These are phyloP conservation scores for Gortyna flavago DNA, from an alignment of 2,888 invertebrate genomes.

Conservation along the genomic window DNA sequence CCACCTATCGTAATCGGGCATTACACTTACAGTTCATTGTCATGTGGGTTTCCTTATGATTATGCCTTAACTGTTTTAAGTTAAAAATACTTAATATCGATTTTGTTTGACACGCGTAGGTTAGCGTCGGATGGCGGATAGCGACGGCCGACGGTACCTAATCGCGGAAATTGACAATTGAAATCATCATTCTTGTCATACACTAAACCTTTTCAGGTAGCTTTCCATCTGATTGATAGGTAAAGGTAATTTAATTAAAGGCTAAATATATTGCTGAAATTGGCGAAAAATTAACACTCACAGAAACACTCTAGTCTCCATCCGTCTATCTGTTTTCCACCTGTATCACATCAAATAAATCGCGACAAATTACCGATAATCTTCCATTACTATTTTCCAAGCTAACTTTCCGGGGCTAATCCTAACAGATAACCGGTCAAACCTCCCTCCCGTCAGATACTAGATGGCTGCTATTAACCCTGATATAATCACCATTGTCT, in stretches of 20 bases:
- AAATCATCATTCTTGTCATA: not conserved
- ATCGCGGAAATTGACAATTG: no score
- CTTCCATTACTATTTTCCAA: constrained; percentile 66
- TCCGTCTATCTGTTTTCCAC: not conserved
- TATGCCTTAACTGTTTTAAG: constrained; percentile 37
- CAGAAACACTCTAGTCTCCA: not conserved
- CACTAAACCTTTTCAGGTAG: not conserved
- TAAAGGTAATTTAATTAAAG: not conserved
- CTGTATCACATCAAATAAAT: constrained; percentile 15
- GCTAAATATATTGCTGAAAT: not conserved
- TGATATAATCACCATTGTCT: constrained; percentile 88
- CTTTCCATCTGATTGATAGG: not conserved
- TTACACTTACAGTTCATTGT: constrained; percentile 46
- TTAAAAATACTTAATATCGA: constrained; percentile 16
- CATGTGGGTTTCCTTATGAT: constrained; percentile 59
- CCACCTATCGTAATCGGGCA: constrained; percentile 29
- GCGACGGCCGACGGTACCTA: constrained; percentile 36
- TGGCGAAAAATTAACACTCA: not conserved
- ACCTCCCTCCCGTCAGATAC: constrained; percentile 69
- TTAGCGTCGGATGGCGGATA: not conserved
- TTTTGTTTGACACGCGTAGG: constrained; percentile 8
- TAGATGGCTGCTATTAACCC: constrained; percentile 86
- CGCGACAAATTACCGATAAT: constrained; percentile 57
- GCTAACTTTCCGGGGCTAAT: constrained; percentile 77
- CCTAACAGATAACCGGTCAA: constrained; percentile 79